A percentile compares a stretch with the other conserved stretches of the same genome.
Evolutionary conservation across 2,888 invertebrate species (phyloP).

Genomic region (Calliopum simillimum): DNA sequence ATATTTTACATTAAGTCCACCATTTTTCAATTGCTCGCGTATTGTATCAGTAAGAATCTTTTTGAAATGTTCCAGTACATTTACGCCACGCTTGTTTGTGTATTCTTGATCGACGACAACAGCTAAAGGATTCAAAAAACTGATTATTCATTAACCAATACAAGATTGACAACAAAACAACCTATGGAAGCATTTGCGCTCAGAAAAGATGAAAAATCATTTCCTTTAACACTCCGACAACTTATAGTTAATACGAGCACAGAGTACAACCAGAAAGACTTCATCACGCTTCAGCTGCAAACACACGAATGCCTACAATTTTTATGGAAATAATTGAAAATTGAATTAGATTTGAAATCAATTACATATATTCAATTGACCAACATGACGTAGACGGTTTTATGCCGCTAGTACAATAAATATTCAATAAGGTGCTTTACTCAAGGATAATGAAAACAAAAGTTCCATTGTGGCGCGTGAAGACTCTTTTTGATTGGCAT

Average conservation of each 20-base stretch:
- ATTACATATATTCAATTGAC: background rate
- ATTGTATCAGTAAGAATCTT: slow-evolving; percentile 74
- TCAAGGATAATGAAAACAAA: background rate
- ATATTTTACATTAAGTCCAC: slow-evolving; percentile 77
- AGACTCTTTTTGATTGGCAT: slow-evolving; percentile 54
- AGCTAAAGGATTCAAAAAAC: slow-evolving; percentile 67
- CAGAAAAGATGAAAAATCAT: slow-evolving; percentile 79
- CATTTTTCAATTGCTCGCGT: slow-evolving; percentile 75
- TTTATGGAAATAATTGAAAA: background rate
- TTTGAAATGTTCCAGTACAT: slow-evolving; percentile 71
- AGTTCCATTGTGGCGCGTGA: background rate
- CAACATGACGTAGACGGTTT: background rate
- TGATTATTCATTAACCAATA: background rate
- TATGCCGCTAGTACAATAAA: background rate
- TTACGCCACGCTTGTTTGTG: slow-evolving; percentile 73
- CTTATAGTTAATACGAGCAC: background rate
- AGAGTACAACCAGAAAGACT: background rate
- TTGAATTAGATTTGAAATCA: slow-evolving; percentile 2
- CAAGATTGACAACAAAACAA: slow-evolving; percentile 59
- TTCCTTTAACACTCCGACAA: slow-evolving; percentile 44
- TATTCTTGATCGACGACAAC: slow-evolving; percentile 78
- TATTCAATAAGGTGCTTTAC: background rate
- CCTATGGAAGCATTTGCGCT: slow-evolving; percentile 81
- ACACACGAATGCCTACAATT: slow-evolving; percentile 15
- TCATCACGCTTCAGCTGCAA: slow-evolving; percentile 8